Conservation (phyloP, 1,140 invertebrate species). For the Drosophila bipectinata region DNA sequence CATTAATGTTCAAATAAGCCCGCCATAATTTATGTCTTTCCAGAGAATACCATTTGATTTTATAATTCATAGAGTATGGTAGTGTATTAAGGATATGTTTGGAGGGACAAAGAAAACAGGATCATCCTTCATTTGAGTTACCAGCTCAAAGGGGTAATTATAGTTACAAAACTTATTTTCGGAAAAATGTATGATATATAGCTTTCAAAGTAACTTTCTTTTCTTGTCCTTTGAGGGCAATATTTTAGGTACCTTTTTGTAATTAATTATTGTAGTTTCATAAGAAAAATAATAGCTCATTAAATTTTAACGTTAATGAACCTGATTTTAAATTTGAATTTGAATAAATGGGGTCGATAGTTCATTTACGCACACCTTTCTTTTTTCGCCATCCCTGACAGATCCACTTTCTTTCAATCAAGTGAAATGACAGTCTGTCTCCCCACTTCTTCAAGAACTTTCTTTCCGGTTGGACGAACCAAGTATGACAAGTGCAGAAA, state of each 20-base stretch:
- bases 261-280: neutral
- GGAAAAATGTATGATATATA: neutral
- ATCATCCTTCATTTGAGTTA: neutral
- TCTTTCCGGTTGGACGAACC: neutral
- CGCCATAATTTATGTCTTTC: neutral
- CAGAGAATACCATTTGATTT: neutral
- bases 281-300: too few species aligned
- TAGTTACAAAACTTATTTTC: neutral
- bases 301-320: neutral
- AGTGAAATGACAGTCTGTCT: conserved; percentile 5
- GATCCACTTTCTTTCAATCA: neutral
- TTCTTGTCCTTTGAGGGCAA: neutral
- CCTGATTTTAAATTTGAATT: neutral
- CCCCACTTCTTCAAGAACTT: neutral
- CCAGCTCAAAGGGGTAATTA: neutral
- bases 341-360: neutral
- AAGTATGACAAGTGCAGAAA: conserved; percentile 7
- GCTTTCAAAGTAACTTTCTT: neutral
- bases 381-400: conserved; percentile 6
- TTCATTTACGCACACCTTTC: neutral
- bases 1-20: neutral
- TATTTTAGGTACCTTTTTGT: neutral
- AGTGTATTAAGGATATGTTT: neutral
- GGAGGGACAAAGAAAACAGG: neutral
- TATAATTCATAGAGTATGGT: neutral